Base-by-base conservation (phyloP, 2,797 vertebrate species). In the Scleropages formosus region DNA sequence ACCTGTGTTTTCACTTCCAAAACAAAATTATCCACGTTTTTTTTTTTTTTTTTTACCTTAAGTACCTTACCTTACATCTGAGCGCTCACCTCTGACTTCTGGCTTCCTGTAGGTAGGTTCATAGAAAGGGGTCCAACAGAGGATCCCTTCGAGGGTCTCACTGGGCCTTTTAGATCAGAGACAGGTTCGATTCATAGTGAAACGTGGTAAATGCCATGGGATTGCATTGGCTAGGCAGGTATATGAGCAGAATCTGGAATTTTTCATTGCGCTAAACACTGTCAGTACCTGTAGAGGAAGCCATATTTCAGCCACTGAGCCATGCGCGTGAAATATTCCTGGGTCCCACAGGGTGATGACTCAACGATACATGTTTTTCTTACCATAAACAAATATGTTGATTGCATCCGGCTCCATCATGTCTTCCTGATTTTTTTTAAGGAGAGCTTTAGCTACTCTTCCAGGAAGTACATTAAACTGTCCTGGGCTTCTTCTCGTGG, bases 51-150 rank as follows among this genome's bases (percentile, higher is more conserved):
- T 18, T 53, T 71, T 24, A 27, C 64, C 58, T 61, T 76, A 39
- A 10, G 11, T 27, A 68, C 20, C 72, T 61, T 49, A 27, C 56
- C 68, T 56, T 49, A 61, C 75, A 31, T 76, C 51, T 67, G 70
- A 66, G 18, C 16, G 73, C 63, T 79, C 65, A 27, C 46, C 31
- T 69, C 71, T 77, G 78, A 74, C 61, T 75, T 68, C 76, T 66
- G 66, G 18, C 79, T 81, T 82, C 76, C 78, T 80, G 62, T 72
- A 67, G 72, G 71, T 73, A 75, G 64, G 75, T 66, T 81, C 72
- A 75, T 77, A 82, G 81, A 82, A 76, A 62, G 78, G 71, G 80
- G 77, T 82, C 74, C 80, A 51, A 68, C 73, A 75, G 75, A 60
- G 73, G 61, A 67, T 31, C 26, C 26, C 51, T 65, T 61, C 72